Base-by-base conservation (phyloP, 2,113 vertebrate species). In the Cochlearius cochlearius region DNA sequence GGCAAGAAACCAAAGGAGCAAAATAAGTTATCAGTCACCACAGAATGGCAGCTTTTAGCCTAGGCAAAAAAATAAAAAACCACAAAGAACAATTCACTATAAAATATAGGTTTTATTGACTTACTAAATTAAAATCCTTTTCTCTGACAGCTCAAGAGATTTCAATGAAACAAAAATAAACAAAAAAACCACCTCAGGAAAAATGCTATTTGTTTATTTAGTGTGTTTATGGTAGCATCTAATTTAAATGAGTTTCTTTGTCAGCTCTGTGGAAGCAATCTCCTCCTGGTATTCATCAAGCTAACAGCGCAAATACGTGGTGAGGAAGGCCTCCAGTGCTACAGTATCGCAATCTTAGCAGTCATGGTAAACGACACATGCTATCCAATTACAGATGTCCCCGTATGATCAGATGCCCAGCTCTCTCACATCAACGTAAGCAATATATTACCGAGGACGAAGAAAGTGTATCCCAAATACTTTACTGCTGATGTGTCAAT, bases 81-180 rank as follows among this genome's bases (percentile, higher is more conserved):
- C 32, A 55, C 34, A 41, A 47, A 41, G 29, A 81, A 71, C 58
- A 63, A 52, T 59, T 71, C 19, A 29, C 39, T n/a, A 8, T 41
- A 38, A 89, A 63, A 59, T 2, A 73, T 16, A 78, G 9, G 6
- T 7, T 80, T 90, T 77, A 63, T n/a, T 94, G 71, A 86, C 91
- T 91, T 86, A 52, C 36, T 95, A 83, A 91, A 91, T 83, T 89
- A 67, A 94, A 91, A 75, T 83, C n/a, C 34, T 86, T 83, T 78
- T 58, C 59, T 72, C 41, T 77, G 43, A 22, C 38, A 78, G 30
- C 73, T 81, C 63, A 29, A 67, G 60, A 74, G 58, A 75, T 83
- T 82, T 76, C 85, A 92, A 62, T 36, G 45, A 77, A 84, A 50
- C 53, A 86, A 82, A 85, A 88, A 66, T 45, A 80, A 63, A 26